Evolutionary conservation across 1,140 invertebrate genomes (phyloP), one percentile per base, ranked within the genome.

Genomic region (Chymomyza costata): DNA sequence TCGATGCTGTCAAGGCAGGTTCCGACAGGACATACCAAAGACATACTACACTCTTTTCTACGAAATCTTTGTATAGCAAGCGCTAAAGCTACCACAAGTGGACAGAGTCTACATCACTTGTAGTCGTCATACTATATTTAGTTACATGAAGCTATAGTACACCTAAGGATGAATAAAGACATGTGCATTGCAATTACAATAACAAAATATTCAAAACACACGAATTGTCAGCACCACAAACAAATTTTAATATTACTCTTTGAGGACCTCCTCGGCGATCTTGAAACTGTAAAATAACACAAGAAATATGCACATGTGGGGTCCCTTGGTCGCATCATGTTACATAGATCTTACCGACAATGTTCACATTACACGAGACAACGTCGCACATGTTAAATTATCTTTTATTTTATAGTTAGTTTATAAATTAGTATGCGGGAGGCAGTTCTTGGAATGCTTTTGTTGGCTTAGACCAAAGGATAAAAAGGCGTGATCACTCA

Each of bases 381-480:
- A 54, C 19, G 49, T 47, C 56, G 5, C 7, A 73, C 73, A 73
- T 68, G 46, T 57, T 54, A 14, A 15, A 54, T 50, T 52, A 39
- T 54, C 64, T 67, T 63, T 41, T 39, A 37, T 47, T 49, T 64
- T 65, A 28, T 10, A 28, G 10, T 78, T 67, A 67, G 71, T 78
- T 78, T 71, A 76, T 71, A 76, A 76, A 78, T 76, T 78, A 71
- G 66, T 70, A 74, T 64, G 54, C 69, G 65, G 70, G 69, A 63
- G 66, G 28, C 32, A 37, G 40, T 76, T 76, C 71, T 38, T 21
- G 51, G 71, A 78, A 76, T 28, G 10, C 45, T 57, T 58, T 55
- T 76, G 71, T 78, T 76, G 44, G 62, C 71, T 76, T 78, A 76
- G 71, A 71, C 21, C 3, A 25, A 25, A 25, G 21, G 21, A 25